Percentiles rank a stretch among this genome's conserved stretches.
Conservation (phyloP, 2,888 invertebrate genomes). For the Apodemia duryi region DNA sequence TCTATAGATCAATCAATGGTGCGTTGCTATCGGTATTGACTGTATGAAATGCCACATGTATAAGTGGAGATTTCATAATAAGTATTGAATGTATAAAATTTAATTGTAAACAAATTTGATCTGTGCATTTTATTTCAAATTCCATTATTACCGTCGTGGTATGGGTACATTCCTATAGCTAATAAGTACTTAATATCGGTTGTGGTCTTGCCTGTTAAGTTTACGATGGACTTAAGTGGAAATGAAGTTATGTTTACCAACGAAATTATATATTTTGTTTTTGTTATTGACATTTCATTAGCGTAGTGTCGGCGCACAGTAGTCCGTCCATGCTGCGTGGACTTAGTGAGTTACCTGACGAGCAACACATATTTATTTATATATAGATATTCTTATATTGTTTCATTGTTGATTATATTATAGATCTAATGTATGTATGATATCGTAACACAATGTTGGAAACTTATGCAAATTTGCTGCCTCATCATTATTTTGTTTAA, state of each 20-base stretch:
- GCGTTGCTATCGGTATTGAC: no score
- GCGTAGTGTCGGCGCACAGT: conserved; percentile 48
- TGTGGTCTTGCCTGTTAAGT: conserved; percentile 81
- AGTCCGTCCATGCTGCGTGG: conserved; percentile 53
- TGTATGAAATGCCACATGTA: no score
- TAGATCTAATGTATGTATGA: conserved; percentile 25
- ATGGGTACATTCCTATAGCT: conserved; percentile 70
- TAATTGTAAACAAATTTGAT: not conserved
- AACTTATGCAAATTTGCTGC: not conserved
- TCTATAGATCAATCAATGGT: no score
- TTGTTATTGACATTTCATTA: conserved; percentile 61
- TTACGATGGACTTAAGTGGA: conserved; percentile 72
- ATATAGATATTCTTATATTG: conserved; percentile 62
- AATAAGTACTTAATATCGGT: conserved; percentile 79
- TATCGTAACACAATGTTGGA: not conserved
- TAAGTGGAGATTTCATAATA: not conserved
- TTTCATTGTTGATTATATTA: conserved; percentile 69
- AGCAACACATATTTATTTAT: conserved; percentile 70
- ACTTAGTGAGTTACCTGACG: conserved; percentile 75
- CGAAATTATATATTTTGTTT: conserved; percentile 65
- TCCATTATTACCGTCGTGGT: not conserved
- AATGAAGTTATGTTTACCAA: conserved; percentile 77
- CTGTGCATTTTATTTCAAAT: conserved; percentile 6
- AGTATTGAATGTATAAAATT: not conserved
- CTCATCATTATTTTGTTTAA: no score